Evolutionary conservation across 2,888 invertebrate genomes (phyloP), one percentile per base, ranked within the genome.

Genomic region (Melinaea marsaeus): DNA sequence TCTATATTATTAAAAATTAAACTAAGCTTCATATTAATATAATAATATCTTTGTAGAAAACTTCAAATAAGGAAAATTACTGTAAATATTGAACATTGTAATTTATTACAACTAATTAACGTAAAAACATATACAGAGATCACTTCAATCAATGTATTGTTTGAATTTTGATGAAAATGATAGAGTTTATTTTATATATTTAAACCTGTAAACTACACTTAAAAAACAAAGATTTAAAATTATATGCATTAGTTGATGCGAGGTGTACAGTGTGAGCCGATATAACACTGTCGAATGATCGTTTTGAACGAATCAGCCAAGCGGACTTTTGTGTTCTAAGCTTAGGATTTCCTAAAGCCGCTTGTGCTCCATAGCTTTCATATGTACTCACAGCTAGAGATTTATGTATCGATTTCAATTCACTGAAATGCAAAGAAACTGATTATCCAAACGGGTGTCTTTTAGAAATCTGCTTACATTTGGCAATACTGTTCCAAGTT

Each of bases 291-390:
- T 22, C 22, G 35, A 77, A 76, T 79, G 78, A 78, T 78, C 79
- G 77, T 75, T 76, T 75, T 75, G 77, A 78, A 73, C 77, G 77
- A 79, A 74, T 78, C 79, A 80, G 73, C 76, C 74, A 71, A 77
- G 77, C 77, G 79, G 75, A 80, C 76, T 80, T 81, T 79, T 80
- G 76, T 77, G 75, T 76, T 77, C 78, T 80, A 79, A 81, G 78
- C 79, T 71, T 71, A 70, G 79, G 79, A 76, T 81, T 79, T 77
- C 71, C 73, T 72, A 76, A 80, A 80, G 77, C 78, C 78, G 64
- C 68, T 69, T 66, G 65, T 64, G 62, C 65, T 63, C 61, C 60
- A 62, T 66, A 61, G 48, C 48, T 51, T 51, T 32, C 48, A 51
- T 51, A 51, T 51, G 48, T 51, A 51, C 22, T 51, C 64, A 55